Base-by-base conservation (phyloP, 2,797 vertebrate genomes). In the Adrianichthys oophorus region DNA sequence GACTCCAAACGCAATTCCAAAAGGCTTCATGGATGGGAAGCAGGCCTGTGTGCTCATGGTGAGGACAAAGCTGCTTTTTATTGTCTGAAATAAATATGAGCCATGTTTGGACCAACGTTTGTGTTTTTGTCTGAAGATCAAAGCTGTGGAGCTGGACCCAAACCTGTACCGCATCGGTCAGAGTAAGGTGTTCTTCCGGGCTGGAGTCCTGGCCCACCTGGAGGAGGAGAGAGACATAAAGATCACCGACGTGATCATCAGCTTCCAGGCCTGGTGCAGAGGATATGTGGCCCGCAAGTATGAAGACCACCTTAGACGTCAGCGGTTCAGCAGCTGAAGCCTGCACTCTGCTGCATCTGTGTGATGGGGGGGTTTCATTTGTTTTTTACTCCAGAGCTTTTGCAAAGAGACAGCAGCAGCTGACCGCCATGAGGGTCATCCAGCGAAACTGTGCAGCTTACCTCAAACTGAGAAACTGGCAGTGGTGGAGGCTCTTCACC, bases 401-500 rank as follows among this genome's bases (percentile, higher is more conserved):
- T 70, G 83, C 95, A 50, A 97, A 94, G 87, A 92, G 95, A 41
- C 96, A 98, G 78, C 97, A 99, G 87, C 97, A 99, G 72, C 83
- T 98, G 68, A 98, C 94, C 0, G 97, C 96, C 62, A 96, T 98
- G 96, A 96, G 92, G 65, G 96, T 98, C 44, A 95, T 99, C 56
- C 97, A 99, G 93, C 92, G 97, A 72, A 99, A 99, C 90, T 99
- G 97, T 10, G 94, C 94, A 0, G 97, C 97, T 17, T 99, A 99
- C 82, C 84, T 99, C 67, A 98, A 98, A 79, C 94, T 99, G 52
- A 88, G 94, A 24, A 99, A 99, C 92, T 99, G 97, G 97, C 95
- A 99, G 48, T 99, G 96, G 97, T 99, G 97, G 97, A 90, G 97
- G 52, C 85, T 99, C 18, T 98, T 99, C 89, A 99, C 96, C 40